phyloP scores from a whole-genome alignment of 2,888 invertebrate species.

The Cheiracanthium punctorium region DNA sequence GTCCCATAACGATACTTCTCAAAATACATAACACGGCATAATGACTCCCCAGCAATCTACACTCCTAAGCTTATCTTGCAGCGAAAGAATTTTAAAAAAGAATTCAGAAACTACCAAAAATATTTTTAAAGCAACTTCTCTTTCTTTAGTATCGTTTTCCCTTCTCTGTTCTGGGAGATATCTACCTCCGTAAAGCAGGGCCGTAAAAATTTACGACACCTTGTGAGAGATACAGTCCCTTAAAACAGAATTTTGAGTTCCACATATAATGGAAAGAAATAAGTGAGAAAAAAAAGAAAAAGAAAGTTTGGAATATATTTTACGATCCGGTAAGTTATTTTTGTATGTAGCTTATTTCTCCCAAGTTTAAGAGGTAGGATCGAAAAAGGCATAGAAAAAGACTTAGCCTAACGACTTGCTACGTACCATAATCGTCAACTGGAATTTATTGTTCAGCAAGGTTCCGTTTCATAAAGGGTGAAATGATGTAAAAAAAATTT shows the following conservation, averaged over 20 bases:
- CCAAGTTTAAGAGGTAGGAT: neutral
- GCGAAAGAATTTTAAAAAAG: neutral
- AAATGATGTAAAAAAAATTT: neutral
- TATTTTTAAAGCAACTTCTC: constrained; percentile 20
- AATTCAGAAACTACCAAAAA: constrained; percentile 16
- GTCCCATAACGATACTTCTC: neutral
- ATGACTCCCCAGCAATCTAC: neutral
- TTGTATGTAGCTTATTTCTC: neutral
- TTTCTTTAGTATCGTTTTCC: constrained; percentile 2
- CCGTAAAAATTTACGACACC: constrained; percentile 57
- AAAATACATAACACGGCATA: neutral
- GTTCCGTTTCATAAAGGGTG: neutral
- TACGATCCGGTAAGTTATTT: neutral
- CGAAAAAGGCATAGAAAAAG: neutral
- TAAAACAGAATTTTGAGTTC: constrained; percentile 17
- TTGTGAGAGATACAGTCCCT: neutral
- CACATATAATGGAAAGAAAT: neutral
- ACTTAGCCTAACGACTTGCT: neutral
- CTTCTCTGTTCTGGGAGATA: neutral
- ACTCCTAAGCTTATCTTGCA: neutral
- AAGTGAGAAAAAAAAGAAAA: neutral
- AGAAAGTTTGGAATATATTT: neutral
- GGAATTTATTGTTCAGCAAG: neutral
- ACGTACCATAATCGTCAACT: neutral
- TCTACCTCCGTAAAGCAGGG: constrained; percentile 20